Conservation (phyloP, 2,888 invertebrate species). For the Apamea monoglypha region DNA sequence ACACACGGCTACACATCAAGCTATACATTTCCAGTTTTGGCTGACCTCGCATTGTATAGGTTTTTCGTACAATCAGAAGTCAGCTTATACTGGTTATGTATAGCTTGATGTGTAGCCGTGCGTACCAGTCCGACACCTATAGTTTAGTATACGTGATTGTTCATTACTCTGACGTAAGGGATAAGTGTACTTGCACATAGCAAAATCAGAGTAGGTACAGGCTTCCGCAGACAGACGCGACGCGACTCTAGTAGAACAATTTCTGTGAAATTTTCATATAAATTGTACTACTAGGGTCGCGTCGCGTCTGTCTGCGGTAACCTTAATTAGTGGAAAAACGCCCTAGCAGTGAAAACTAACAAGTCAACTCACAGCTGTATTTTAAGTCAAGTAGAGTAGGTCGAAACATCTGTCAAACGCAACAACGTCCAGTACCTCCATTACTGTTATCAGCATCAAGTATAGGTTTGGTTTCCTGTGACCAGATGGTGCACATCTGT, state of each 20-base stretch:
- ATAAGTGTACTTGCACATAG: too few species aligned
- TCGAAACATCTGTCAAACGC: background rate
- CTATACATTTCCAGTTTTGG: too few species aligned
- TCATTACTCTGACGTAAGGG: background rate
- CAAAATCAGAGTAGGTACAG: background rate
- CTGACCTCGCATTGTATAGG: too few species aligned
- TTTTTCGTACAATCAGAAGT: too few species aligned
- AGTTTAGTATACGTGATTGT: background rate
- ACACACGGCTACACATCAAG: too few species aligned
- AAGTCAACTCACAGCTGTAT: background rate
- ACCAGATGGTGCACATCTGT: slow-evolving; percentile 31
- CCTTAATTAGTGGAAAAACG: background rate
- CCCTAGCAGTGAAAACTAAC: background rate
- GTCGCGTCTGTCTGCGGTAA: too few species aligned
- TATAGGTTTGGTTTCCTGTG: slow-evolving; percentile 47
- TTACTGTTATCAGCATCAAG: slow-evolving; percentile 9
- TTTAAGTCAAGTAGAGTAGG: background rate
- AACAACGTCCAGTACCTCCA: background rate
- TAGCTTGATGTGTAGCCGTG: too few species aligned
- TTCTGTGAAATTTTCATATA: too few species aligned
- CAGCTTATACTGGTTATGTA: too few species aligned
- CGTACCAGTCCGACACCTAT: background rate
- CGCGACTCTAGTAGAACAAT: too few species aligned
- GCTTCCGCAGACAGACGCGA: too few species aligned
- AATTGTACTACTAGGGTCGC: too few species aligned